These are phyloP conservation scores for Delichon dasypus DNA, from an alignment of 2,797 vertebrate genomes.

Conservation along the genomic window DNA sequence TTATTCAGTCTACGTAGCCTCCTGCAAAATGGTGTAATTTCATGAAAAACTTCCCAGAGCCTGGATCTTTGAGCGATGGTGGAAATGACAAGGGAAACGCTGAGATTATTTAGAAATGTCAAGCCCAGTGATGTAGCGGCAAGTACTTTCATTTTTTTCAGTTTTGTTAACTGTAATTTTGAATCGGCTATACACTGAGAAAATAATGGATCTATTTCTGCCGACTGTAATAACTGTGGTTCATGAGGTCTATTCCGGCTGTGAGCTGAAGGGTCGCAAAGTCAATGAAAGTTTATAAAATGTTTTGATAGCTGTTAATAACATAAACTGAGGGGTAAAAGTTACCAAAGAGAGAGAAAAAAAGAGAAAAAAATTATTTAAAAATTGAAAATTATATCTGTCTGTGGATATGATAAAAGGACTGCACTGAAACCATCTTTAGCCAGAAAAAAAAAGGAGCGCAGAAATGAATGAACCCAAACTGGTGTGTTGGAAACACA, in stretches of 20 bases:
- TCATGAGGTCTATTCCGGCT: background rate
- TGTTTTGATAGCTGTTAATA: background rate
- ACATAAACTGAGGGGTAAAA: background rate
- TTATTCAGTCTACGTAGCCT: background rate
- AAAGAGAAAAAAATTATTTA: background rate
- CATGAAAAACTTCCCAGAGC: background rate
- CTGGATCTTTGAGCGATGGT: background rate
- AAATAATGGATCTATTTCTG: slow-evolving; percentile 47
- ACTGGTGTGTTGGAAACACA: background rate
- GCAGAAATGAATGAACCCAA: background rate
- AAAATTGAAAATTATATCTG: background rate
- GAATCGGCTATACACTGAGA: slow-evolving; percentile 42
- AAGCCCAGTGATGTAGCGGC: background rate
- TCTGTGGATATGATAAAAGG: background rate
- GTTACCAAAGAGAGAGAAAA: background rate
- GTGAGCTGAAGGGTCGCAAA: background rate
- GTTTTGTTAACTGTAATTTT: slow-evolving; percentile 30
- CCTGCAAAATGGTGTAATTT: background rate
- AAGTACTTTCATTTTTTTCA: slow-evolving; percentile 6
- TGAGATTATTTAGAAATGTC: slow-evolving; percentile 47
- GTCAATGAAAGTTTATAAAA: slow-evolving; percentile 31
- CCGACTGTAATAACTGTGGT: slow-evolving; percentile 11
- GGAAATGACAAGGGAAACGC: background rate
- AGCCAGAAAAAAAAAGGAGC: background rate
- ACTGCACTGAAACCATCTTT: background rate